phyloP scores from a whole-genome alignment of 2,113 vertebrate genomes.

The Ia io region DNA sequence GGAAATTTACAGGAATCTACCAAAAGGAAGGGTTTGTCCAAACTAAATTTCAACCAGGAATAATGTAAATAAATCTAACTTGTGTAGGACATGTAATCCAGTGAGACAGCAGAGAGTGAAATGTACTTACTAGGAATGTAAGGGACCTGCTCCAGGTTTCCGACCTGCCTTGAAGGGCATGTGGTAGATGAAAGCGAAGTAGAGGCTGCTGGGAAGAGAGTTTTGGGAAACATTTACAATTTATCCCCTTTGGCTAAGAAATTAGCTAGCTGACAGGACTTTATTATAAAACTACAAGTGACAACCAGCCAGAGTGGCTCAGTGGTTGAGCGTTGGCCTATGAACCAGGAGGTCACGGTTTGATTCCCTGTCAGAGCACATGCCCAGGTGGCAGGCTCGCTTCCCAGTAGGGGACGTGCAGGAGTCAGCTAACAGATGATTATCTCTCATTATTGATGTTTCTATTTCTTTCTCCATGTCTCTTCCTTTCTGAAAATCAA shows the following conservation, averaged over 20 bases:
- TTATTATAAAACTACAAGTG: not conserved
- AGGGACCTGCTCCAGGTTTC: not conserved
- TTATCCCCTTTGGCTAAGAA: not conserved
- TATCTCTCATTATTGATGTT: too few relatives aligned
- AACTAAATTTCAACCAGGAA: conserved; percentile 14
- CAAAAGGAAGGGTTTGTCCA: not conserved
- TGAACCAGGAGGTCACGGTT: too few relatives aligned
- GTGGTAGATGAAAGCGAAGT: not conserved
- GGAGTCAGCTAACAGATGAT: too few relatives aligned
- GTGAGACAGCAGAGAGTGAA: not conserved
- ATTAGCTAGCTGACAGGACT: not conserved
- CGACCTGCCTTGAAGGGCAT: not conserved
- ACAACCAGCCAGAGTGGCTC: not conserved
- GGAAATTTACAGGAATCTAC: conserved; percentile 18
- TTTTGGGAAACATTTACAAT: not conserved
- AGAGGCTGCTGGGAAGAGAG: not conserved
- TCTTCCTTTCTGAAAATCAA: too few relatives aligned
- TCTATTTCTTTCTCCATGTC: too few relatives aligned
- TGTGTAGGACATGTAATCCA: not conserved
- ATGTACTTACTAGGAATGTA: not conserved
- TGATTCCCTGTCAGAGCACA: too few relatives aligned
- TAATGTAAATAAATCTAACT: conserved; percentile 39
- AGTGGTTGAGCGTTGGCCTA: too few relatives aligned
- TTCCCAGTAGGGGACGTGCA: too few relatives aligned
- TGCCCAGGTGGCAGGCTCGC: too few relatives aligned